Conservation (phyloP, 2,888 invertebrate genomes). For the Lasius platythorax region DNA sequence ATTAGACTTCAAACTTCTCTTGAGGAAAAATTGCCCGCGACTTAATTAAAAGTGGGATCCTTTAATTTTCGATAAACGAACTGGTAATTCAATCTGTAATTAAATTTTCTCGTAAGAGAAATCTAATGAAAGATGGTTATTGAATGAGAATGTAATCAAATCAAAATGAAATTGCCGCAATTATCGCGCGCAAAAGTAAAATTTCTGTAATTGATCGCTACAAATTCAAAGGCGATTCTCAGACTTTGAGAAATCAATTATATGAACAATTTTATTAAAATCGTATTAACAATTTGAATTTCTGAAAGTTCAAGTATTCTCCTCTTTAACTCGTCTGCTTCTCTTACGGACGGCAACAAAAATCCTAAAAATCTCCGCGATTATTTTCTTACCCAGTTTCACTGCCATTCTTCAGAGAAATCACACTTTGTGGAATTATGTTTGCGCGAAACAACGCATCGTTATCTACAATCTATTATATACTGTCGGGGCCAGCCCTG, state of each 20-base stretch:
- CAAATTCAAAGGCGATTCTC: background rate
- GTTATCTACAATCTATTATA: background rate
- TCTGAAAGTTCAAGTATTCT: background rate
- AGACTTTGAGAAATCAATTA: background rate
- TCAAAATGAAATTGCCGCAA: background rate
- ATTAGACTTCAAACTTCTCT: slow-evolving; percentile 18
- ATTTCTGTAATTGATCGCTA: background rate
- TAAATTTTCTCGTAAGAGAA: slow-evolving; percentile 14
- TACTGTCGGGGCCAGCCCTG: too few species aligned
- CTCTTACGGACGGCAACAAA: background rate
- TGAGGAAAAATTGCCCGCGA: background rate
- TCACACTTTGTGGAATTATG: slow-evolving; percentile 4
- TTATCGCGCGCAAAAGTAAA: slow-evolving; percentile 1
- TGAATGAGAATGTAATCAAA: background rate
- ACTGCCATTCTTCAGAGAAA: background rate
- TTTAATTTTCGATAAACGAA: slow-evolving; percentile 18
- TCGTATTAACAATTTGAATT: background rate
- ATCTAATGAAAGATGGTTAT: background rate
- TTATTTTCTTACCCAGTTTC: background rate
- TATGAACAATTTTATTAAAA: background rate
- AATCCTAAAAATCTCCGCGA: background rate
- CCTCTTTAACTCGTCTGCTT: background rate
- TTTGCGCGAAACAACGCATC: background rate
- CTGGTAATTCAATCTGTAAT: slow-evolving; percentile 13
- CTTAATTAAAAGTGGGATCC: slow-evolving; percentile 36